Conservation (phyloP, 2,797 vertebrate species). For the Darevskia mixta region DNA sequence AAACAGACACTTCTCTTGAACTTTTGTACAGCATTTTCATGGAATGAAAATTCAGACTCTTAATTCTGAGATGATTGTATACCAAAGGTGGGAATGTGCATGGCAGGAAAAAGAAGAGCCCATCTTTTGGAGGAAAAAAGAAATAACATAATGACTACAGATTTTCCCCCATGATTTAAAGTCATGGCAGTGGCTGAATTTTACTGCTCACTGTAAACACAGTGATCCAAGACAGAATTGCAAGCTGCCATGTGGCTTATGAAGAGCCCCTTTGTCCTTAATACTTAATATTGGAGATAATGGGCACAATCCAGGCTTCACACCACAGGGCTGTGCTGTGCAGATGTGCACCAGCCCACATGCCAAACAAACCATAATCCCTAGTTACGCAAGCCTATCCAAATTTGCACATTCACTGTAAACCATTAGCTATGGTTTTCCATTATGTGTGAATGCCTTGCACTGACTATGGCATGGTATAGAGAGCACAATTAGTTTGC, state of each 20-base stretch:
- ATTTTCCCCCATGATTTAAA: neutral
- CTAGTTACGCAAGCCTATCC: too few species aligned
- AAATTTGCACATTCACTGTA: too few species aligned
- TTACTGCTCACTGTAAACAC: neutral
- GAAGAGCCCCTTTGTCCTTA: neutral
- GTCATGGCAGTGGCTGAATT: neutral
- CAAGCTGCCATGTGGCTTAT: neutral
- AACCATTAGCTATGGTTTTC: too few species aligned
- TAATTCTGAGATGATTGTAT: slow-evolving; percentile 24
- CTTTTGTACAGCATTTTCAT: slow-evolving; percentile 36
- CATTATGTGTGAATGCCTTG: too few species aligned
- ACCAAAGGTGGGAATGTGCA: neutral
- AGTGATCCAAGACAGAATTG: neutral
- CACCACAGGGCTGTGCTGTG: neutral
- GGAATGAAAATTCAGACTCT: slow-evolving; percentile 2
- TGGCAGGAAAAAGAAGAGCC: neutral
- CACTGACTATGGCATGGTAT: too few species aligned
- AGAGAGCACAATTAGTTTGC: neutral
- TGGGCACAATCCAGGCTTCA: neutral
- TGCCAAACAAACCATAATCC: neutral
- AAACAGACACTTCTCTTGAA: slow-evolving; percentile 61
- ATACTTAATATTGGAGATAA: neutral
- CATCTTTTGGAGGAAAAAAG: neutral
- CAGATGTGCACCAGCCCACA: neutral
- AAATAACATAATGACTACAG: neutral